A percentile compares a stretch with the other conserved stretches of the same genome.
Evolutionary conservation across 2,888 invertebrate species (phyloP).

Genomic region (Orchesella flavescens): DNA sequence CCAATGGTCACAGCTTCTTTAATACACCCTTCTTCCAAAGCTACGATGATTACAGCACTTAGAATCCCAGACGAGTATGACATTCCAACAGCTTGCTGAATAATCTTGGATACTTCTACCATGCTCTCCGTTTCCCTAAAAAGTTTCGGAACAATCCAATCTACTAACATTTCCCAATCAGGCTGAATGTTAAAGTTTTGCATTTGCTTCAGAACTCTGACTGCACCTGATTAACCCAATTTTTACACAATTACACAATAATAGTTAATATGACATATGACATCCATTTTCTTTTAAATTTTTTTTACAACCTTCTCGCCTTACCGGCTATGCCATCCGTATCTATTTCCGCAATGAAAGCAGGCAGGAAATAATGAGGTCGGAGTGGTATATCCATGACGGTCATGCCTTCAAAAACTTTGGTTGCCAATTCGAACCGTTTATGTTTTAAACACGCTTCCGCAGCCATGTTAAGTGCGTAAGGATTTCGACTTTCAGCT

Average conservation of each 20-base stretch:
- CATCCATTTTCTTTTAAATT: no score
- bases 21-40: constrained; percentile 49
- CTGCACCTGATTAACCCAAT: constrained; percentile 37
- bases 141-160: constrained; percentile 60
- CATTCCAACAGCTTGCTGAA: constrained; percentile 33
- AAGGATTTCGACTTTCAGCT: constrained; percentile 39
- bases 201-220: constrained; percentile 53
- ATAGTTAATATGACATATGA: neutral
- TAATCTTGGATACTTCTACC: constrained; percentile 38
- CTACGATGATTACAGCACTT: constrained; percentile 53
- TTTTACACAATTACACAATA: neutral
- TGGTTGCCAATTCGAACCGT: constrained; percentile 29
- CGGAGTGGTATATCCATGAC: constrained; percentile 46
- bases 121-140: constrained; percentile 33
- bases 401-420: constrained; percentile 54
- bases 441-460: constrained; percentile 57
- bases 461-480: constrained; percentile 58
- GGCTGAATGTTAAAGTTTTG: constrained; percentile 30
- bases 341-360: constrained; percentile 34
- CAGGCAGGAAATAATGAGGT: constrained; percentile 63
- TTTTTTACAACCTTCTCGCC: no score
- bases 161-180: constrained; percentile 60
- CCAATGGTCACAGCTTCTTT: constrained; percentile 27
- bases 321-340: constrained; percentile 41
- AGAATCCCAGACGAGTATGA: constrained; percentile 60